Percentiles rank a stretch among this genome's conserved stretches.
phyloP scores from a whole-genome alignment of 2,888 invertebrate species.

The Epistrophe eligans region DNA sequence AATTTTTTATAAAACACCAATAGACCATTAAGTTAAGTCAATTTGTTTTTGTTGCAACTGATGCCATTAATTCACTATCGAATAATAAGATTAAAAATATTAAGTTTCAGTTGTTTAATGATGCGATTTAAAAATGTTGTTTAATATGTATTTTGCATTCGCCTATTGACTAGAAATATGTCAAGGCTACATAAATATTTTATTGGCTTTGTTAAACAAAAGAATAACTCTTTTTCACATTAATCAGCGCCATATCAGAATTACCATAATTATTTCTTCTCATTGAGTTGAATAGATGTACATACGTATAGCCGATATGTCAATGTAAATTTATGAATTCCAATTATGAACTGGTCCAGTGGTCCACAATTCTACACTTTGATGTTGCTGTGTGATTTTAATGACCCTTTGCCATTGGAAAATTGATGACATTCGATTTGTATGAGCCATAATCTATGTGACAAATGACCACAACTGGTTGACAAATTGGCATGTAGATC shows the following conservation, averaged over 20 bases:
- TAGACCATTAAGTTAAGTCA: too few species aligned
- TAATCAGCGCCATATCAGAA: constrained; percentile 28
- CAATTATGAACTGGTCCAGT: constrained; percentile 61
- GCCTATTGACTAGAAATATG: background rate
- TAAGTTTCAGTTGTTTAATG: too few species aligned
- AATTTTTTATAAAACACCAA: too few species aligned
- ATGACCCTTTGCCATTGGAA: constrained; percentile 51
- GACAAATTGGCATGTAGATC: constrained; percentile 75
- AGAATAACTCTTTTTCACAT: constrained; percentile 11
- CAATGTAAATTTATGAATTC: constrained; percentile 63
- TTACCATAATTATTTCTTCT: constrained; percentile 30
- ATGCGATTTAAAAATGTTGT: too few species aligned
- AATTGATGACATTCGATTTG: constrained; percentile 71
- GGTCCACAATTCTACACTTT: constrained; percentile 10
- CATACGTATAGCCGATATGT: constrained; percentile 51
- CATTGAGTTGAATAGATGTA: constrained; percentile 33
- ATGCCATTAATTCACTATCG: too few species aligned
- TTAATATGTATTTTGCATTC: constrained; percentile 1
- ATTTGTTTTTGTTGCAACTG: too few species aligned
- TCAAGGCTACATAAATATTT: constrained; percentile 12
- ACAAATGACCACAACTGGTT: constrained; percentile 75
- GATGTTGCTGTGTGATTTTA: constrained; percentile 29
- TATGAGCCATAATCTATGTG: constrained; percentile 70
- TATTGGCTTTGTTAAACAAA: constrained; percentile 8
- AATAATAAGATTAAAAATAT: too few species aligned